These are phyloP conservation scores for Schizopygopsis malacanthus DNA, from an alignment of 2,797 vertebrate species.

Conservation along the genomic window DNA sequence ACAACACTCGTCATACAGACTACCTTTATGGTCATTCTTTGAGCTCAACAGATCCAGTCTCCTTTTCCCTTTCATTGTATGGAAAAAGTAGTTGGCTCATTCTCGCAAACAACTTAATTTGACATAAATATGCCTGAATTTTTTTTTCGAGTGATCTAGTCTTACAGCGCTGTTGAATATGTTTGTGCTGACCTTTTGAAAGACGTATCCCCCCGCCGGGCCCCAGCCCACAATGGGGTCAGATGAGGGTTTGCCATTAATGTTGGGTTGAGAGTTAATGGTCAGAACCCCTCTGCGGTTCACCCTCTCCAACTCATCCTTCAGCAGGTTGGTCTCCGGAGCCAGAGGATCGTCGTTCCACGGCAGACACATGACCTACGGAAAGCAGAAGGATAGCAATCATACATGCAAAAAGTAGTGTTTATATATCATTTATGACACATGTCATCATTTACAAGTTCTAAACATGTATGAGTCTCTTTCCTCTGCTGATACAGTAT, in stretches of 20 bases:
- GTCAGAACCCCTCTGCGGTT: constrained; percentile 93
- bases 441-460: too few relatives aligned
- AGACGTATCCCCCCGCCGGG: constrained; percentile 93
- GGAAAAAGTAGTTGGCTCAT: neutral
- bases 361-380: constrained; percentile 91
- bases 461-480: neutral
- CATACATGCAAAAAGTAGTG: neutral
- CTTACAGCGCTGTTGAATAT: neutral
- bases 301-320: constrained; percentile 88
- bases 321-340: constrained; percentile 92
- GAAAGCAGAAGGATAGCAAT: neutral
- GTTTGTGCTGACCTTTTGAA: constrained; percentile 87
- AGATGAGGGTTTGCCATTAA: constrained; percentile 92
- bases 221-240: constrained; percentile 96
- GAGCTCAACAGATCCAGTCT: neutral
- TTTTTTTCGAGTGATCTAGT: neutral
- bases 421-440: neutral
- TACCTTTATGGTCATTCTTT: neutral
- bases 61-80: neutral
- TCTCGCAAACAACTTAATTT: neutral
- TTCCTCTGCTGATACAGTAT: neutral
- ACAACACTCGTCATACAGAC: neutral
- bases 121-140: neutral
- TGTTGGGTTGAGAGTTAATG: constrained; percentile 96
- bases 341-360: constrained; percentile 97